Conservation (phyloP, 2,888 invertebrate genomes). For the Atrina japonica region DNA sequence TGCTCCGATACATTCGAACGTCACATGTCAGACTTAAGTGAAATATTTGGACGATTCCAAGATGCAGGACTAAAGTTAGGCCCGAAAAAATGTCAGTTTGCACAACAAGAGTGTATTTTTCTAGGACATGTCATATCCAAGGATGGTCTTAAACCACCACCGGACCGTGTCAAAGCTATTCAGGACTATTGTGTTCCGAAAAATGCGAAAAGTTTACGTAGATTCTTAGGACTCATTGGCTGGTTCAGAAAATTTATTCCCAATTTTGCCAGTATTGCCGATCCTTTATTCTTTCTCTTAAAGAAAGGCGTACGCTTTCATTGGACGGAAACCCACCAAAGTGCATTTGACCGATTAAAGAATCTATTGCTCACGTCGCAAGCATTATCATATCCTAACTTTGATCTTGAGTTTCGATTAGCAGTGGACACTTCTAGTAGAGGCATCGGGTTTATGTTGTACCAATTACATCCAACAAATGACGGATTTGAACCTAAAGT, state of each 20-base stretch:
- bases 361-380: slow-evolving; percentile 31
- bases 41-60: slow-evolving; percentile 39
- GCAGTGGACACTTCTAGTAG: slow-evolving; percentile 41
- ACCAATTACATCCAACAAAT: slow-evolving; percentile 43
- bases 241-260: slow-evolving; percentile 54
- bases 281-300: slow-evolving; percentile 32
- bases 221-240: slow-evolving; percentile 45
- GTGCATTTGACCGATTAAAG: slow-evolving; percentile 42
- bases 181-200: slow-evolving; percentile 34
- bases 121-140: slow-evolving; percentile 47
- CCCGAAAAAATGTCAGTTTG: slow-evolving; percentile 42
- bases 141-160: slow-evolving; percentile 43
- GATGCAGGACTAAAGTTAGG: slow-evolving; percentile 44
- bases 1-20: slow-evolving; percentile 41
- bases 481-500: slow-evolving; percentile 24
- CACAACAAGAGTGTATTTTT: slow-evolving; percentile 31
- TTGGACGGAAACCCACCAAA: slow-evolving; percentile 34
- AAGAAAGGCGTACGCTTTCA: slow-evolving; percentile 33
- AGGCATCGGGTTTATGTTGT: slow-evolving; percentile 53
- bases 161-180: slow-evolving; percentile 35
- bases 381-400: slow-evolving; percentile 49
- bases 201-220: slow-evolving; percentile 32
- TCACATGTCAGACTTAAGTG: slow-evolving; percentile 41
- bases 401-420: slow-evolving; percentile 42
- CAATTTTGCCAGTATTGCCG: slow-evolving; percentile 39